These are phyloP conservation scores for Nezara viridula DNA, from an alignment of 2,888 invertebrate genomes.

Conservation along the genomic window DNA sequence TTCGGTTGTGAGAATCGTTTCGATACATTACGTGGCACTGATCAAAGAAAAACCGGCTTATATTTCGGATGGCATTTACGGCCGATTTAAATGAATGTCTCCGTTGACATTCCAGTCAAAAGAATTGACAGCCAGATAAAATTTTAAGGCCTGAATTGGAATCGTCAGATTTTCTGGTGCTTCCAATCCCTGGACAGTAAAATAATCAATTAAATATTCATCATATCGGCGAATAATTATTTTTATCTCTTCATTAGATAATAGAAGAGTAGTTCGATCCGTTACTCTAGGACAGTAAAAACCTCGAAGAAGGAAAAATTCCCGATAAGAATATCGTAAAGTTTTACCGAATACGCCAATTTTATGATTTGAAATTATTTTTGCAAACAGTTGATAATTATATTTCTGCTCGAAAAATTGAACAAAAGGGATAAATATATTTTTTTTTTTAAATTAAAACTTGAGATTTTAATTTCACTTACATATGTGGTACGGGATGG, in stretches of 20 bases:
- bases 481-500: no score
- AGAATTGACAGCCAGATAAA: slow-evolving; percentile 10
- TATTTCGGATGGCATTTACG: slow-evolving; percentile 26
- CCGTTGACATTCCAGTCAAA: slow-evolving; percentile 9
- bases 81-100: neutral
- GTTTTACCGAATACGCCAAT: no score
- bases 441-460: no score
- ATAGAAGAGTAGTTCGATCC: neutral
- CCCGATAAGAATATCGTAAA: neutral
- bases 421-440: no score
- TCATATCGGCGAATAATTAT: neutral
- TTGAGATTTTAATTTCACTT: no score
- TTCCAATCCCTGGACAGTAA: neutral
- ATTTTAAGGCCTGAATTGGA: neutral
- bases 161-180: neutral
- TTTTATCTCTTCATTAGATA: neutral
- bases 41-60: slow-evolving; percentile 33
- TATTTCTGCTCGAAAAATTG: no score
- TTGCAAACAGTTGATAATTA: no score
- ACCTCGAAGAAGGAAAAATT: neutral
- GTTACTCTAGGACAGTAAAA: neutral
- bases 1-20: neutral
- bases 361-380: no score
- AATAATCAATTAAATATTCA: neutral
- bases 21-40: neutral